Base-by-base conservation (phyloP, 2,888 invertebrate genomes). In the Abrostola tripartita region DNA sequence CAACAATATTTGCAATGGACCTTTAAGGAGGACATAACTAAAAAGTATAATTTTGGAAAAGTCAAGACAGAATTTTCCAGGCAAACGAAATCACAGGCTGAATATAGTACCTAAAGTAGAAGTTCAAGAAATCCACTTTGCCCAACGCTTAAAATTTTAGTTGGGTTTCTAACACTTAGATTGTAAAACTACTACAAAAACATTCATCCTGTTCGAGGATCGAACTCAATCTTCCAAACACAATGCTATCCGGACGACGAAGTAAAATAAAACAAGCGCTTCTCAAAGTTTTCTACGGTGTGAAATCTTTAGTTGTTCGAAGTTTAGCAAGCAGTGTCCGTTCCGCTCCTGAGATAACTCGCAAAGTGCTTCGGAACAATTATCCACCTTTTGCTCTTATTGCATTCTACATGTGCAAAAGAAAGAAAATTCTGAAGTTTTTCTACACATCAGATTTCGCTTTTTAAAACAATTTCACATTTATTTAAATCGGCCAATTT, bases 251-350 rank as follows among this genome's bases (percentile, higher is more conserved):
- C 14, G 8, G 7, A 7, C 12, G 6, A 5, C 8, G 14, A 24
- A 24, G 9, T 9, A 14, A 24, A 44, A 47, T n/a, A 47, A 47
- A 24, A 44, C 12, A 14, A 44, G 14, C 10, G 8, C 44, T 44
- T 44, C 5, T 24, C 5, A 42, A 47, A 47, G 14, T 47, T 14
- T 47, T 14, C 9, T 24, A 8, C 14, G 44, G 44, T 47, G 44
- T 47, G 44, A 47, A 24, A 24, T 10, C 44, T 47, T 47, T 24
- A 47, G 44, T 24, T 24, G 44, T 5, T 24, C 44, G 10, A 42
- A 47, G 44, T 47, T 47, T 47, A 24, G 44, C 44, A 14, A 47
- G 44, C 44, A 14, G 44, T 47, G 44, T 47, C 44, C 44, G 44
- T 24, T 14, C 14, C 44, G 44, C 6, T 24, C 9, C 40, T 11